Evolutionary conservation across 2,888 invertebrate species (phyloP).

Genomic region (Parnassius orleans): DNA sequence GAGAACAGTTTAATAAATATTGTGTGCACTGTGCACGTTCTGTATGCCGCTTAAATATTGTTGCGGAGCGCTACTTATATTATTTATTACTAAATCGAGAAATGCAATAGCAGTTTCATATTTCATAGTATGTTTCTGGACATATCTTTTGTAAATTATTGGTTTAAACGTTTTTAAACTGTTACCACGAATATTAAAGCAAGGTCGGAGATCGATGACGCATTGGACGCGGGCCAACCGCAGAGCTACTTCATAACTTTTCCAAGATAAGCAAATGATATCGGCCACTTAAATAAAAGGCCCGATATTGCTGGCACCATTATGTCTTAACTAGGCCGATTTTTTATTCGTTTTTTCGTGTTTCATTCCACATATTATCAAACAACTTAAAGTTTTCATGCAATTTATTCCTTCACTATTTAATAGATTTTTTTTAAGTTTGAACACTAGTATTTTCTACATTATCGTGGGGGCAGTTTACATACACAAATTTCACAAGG

Average conservation of each 20-base stretch:
- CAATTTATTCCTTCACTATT: no score
- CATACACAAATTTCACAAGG: no score
- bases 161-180: background rate
- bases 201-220: background rate
- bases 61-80: no score
- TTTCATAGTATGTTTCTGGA: no score
- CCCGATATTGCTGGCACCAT: slow-evolving; percentile 5
- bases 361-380: background rate
- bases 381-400: no score
- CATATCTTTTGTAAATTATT: background rate
- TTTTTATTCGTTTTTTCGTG: background rate
- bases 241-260: slow-evolving; percentile 3
- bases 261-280: slow-evolving; percentile 10
- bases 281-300: slow-evolving; percentile 7
- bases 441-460: no score
- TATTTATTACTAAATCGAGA: background rate
- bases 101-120: background rate
- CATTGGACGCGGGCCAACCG: background rate
- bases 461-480: no score
- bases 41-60: no score
- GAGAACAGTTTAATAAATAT: no score
- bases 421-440: no score
- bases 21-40: no score
- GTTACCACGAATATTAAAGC: background rate
- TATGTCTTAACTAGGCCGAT: slow-evolving; percentile 6